These are phyloP conservation scores for Saccopteryx leptura DNA, from an alignment of 2,113 vertebrate species.

Conservation along the genomic window DNA sequence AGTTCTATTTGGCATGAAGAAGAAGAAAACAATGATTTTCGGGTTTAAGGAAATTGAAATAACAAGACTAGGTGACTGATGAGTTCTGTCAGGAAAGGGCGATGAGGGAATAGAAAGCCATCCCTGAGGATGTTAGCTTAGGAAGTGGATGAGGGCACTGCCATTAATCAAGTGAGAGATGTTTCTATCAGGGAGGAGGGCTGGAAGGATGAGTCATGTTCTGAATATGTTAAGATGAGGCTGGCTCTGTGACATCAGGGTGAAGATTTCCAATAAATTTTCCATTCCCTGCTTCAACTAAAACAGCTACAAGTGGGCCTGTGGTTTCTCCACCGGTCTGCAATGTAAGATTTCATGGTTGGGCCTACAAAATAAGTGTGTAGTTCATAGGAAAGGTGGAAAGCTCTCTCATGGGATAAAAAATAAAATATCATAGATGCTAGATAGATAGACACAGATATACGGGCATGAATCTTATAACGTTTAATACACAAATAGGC, in stretches of 20 bases:
- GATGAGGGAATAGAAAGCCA: slow-evolving; percentile 49
- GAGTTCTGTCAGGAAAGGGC: neutral
- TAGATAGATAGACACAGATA: neutral
- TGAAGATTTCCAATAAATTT: slow-evolving; percentile 61
- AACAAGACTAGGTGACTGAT: slow-evolving; percentile 55
- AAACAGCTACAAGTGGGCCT: slow-evolving; percentile 4
- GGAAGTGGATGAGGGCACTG: neutral
- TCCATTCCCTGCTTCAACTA: slow-evolving; percentile 16
- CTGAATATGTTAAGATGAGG: slow-evolving; percentile 37
- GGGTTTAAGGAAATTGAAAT: slow-evolving; percentile 31
- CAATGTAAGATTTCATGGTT: slow-evolving; percentile 7
- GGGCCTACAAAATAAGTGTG: neutral
- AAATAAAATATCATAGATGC: neutral
- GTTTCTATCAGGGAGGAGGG: neutral
- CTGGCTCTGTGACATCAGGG: neutral
- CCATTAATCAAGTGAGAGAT: slow-evolving; percentile 63
- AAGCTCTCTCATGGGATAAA: neutral
- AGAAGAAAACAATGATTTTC: neutral
- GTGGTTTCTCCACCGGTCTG: slow-evolving; percentile 10
- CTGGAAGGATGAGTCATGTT: slow-evolving; percentile 8
- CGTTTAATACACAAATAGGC: neutral
- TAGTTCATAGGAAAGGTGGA: neutral
- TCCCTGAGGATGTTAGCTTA: slow-evolving; percentile 40
- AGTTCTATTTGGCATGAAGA: neutral
- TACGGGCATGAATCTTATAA: neutral